Evolutionary conservation across 1,140 invertebrate species (phyloP), one percentile per base, ranked within the genome.

Genomic region (Nasonia longicornis): DNA sequence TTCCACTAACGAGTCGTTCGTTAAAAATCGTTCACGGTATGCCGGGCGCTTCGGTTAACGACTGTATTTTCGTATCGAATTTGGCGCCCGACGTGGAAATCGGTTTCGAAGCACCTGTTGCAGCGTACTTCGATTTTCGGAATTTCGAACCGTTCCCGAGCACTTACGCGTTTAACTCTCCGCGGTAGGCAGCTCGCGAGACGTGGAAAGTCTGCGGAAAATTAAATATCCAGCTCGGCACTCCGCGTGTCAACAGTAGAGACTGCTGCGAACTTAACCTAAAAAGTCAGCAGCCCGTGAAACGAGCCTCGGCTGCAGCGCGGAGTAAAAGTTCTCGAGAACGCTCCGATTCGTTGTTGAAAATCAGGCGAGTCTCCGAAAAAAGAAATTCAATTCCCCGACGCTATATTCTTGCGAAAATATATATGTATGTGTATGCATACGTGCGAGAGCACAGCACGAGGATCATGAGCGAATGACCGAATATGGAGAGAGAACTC

Each of bases 401-500:
- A 6, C 31, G n/a, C 8, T 67, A 12, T 67, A 12, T 67, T 22
- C 69, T 7, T 31, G 14, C 16, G 70, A 2, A 26, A 16, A 67
- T 35, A 35, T 35, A 35, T 35, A 35, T 35, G 1, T 35, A 73
- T 74, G 26, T 29, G 8, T 1, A 42, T 8, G 8, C 1, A 42
- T 7, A 10, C 38, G 38, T 8, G 48, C 64, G 42, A 79, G 38
- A 48, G 52, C 48, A 26, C 26, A 71, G 22, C 8, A 58, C 22
- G 70, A 79, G 14, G 22, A 75, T n/a, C 14, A 58, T 22, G 52
- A 58, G 72, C 42, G 79, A 81, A 77, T 81, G 80, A 35, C 80
- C 75, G 69, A 81, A 81, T 81, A 81, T 77, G 80, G 80, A 72
- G 75, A 72, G 75, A 81, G 67, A 73, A 26, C 1, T 22, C 26